phyloP scores from a whole-genome alignment of 2,113 vertebrate genomes.

The Prietella phreatophila region DNA sequence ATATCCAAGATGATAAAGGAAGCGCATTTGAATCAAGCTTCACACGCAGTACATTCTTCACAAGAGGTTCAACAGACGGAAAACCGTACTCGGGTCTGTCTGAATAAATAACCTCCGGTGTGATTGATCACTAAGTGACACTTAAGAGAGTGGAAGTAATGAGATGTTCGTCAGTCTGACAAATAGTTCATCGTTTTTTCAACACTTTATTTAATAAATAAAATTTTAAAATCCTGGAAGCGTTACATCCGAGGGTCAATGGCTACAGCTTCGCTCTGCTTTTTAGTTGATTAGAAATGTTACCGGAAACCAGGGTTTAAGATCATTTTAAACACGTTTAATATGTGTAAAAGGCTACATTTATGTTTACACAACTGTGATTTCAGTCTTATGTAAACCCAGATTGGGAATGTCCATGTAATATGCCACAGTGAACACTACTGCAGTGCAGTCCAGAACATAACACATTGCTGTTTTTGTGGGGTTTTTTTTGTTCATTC shows the following conservation, averaged over 20 bases:
- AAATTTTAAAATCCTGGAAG: not conserved
- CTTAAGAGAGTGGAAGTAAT: not conserved
- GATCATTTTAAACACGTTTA: slow-evolving; percentile 4
- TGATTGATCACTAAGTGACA: not conserved
- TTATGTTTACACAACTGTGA: not conserved
- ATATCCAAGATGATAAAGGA: not conserved
- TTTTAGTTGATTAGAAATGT: not conserved
- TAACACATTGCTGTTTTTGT: not conserved
- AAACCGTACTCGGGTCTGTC: not conserved
- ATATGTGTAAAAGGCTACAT: not conserved
- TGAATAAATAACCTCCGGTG: not conserved
- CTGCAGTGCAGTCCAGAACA: not conserved
- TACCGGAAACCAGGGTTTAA: slow-evolving; percentile 13
- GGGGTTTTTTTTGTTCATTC: not conserved
- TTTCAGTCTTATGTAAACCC: not conserved
- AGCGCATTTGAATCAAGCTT: not conserved
- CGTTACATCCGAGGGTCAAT: not conserved
- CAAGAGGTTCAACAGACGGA: not conserved
- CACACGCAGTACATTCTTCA: not conserved
- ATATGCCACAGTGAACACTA: slow-evolving; percentile 12
- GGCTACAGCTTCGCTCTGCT: not conserved
- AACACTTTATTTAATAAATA: not conserved
- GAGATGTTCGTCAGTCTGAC: not conserved
- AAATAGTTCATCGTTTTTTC: not conserved
- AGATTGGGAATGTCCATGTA: not conserved